Evolutionary conservation across 2,888 invertebrate genomes (phyloP), one percentile per base, ranked within the genome.

Genomic region (Heliconius ismenius): DNA sequence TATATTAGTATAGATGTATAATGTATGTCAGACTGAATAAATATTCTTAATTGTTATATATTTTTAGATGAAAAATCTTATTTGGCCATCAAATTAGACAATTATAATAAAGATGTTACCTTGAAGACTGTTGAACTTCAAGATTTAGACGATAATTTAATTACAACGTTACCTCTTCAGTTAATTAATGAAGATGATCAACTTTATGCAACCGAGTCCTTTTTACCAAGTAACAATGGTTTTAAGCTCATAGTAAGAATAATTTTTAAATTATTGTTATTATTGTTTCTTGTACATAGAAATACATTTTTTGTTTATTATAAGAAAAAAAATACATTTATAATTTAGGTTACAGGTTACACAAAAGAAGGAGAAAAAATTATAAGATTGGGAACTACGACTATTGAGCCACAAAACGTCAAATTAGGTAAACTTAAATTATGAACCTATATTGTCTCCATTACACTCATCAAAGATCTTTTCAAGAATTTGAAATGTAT

Each of bases 181-280:
- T 58, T 86, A 21, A 60, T 84, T 0, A 78, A 87, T 43, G 77
- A 84, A 21, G 75, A 82, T 28, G 74, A 83, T 4, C 83, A 88
- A 49, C 83, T 89, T n/a, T 91, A 90, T 76, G 54, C 83, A 0
- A 85, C 89, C 0, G 77, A 83, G 1, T 73, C 80, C 4, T 83
- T 87, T 58, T 58, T 81, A 18, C 81, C 88, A 0, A 91, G 90
- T 2, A 81, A 79, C 15, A 75, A 79, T 2, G 80, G 82, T 73
- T 91, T 92, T 75, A 85, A 82, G 82, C 83, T 91, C 67, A 83
- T 82, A 65, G 92, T 81, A 75, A 79, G 74, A 28, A 32, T 65
- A 43, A n/a, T 21, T 70, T 74, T 49, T 21, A 18, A 49, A 49
- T 49, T 49, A 7, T 49, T 49, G 7, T 49, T 58, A 13, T 43